Evolutionary conservation across 2,113 vertebrate species (phyloP), one percentile per base, ranked within the genome.

Genomic region (Machaerirhynchus nigripectus): DNA sequence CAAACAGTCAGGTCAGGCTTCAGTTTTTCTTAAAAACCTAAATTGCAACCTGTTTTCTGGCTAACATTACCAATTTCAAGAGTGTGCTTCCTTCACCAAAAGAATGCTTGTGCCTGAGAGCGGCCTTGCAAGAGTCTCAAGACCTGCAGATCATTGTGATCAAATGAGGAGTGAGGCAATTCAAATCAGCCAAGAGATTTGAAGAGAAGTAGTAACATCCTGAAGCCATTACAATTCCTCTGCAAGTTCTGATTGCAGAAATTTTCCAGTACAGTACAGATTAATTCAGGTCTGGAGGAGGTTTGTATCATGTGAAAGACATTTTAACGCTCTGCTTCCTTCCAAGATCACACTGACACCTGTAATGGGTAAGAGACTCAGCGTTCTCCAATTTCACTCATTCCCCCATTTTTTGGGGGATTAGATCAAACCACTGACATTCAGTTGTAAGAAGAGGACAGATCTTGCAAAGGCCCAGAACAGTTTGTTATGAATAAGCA

Each of bases 211-310:
- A 68, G 52, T 49, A 81, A 90, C 40, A 56, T 60, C 68, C 85
- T 81, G 67, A 84, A 85, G 75, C 57, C 73, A 63, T 60, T 88
- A 68, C 93, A 85, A 93, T 87, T 93, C 56, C 68, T 91, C 92
- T 15, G 2, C 40, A 80, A 81, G 52, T 56, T 77, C 68, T 84
- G 68, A 84, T 10, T 88, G 61, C 60, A 63, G 83, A 88, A 69
- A 52, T 85, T 76, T 82, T 84, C 39, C 64, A 84, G 56, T 28
- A 47, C 52, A 37, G 18, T 24, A 44, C 4, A 84, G 64, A 91
- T 59, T 77, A 80, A 83, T 31, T 90, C 42, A 31, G 20, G 26
- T 79, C 79, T 82, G 78, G 47, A 95, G 61, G 67, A 92, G 50
- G 50, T 67, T 46, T 74, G 39, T 69, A 53, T 88, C 46, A 33